Percentiles rank a stretch among this genome's conserved stretches.
Conservation (phyloP, 2,888 invertebrate species). For the Hypsopygia costalis region DNA sequence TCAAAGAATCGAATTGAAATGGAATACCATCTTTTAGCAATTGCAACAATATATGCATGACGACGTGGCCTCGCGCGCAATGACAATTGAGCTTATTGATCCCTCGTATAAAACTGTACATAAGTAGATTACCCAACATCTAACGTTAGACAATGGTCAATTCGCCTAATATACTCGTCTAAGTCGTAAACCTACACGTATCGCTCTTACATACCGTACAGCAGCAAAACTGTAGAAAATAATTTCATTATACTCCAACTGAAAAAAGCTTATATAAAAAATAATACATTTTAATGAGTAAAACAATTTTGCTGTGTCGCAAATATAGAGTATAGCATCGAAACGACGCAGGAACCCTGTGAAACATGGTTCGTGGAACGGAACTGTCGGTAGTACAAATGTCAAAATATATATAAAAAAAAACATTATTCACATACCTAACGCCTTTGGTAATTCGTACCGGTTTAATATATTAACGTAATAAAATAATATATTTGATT, state of each 20-base stretch:
- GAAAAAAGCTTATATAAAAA: slow-evolving; percentile 43
- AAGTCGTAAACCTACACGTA: slow-evolving; percentile 41
- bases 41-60: no score
- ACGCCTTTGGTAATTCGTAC: slow-evolving; percentile 77
- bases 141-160: slow-evolving; percentile 33
- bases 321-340: slow-evolving; percentile 18
- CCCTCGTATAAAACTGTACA: slow-evolving; percentile 55
- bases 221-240: slow-evolving; percentile 32
- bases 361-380: slow-evolving; percentile 27
- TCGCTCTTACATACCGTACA: slow-evolving; percentile 26
- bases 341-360: slow-evolving; percentile 35
- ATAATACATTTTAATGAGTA: slow-evolving; percentile 33
- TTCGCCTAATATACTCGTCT: slow-evolving; percentile 52
- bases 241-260: slow-evolving; percentile 33
- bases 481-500: slow-evolving; percentile 49
- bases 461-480: slow-evolving; percentile 65
- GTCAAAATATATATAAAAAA: slow-evolving; percentile 64
- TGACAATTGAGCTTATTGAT: slow-evolving; percentile 46
- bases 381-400: slow-evolving; percentile 36
- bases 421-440: slow-evolving; percentile 68
- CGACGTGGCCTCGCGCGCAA: not conserved
- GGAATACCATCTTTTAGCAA: no score
- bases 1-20: no score
- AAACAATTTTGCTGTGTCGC: slow-evolving; percentile 20
- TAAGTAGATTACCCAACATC: slow-evolving; percentile 29